A percentile compares a stretch with the other conserved stretches of the same genome.
These are phyloP conservation scores for Sabellastarte sp. DNA, from an alignment of 2,888 invertebrate genomes.

Conservation along the genomic window DNA sequence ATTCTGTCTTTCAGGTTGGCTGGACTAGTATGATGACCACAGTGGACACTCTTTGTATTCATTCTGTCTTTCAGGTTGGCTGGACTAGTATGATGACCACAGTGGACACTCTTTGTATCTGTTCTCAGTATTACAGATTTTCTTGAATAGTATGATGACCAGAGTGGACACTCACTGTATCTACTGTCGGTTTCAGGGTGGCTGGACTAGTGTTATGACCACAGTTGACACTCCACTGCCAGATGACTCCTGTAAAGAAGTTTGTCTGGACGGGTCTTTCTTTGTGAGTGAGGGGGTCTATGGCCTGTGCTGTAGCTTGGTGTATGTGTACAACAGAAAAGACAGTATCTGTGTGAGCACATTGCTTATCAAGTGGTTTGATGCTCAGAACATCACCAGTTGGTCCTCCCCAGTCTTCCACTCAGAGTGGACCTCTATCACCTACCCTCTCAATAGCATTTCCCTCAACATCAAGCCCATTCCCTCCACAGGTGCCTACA, in stretches of 20 bases:
- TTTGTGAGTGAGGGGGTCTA: background rate
- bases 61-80: too few species aligned
- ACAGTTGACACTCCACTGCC: conserved; percentile 39
- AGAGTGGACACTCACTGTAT: conserved; percentile 30
- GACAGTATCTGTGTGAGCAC: conserved; percentile 39
- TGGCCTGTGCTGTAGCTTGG: conserved; percentile 44
- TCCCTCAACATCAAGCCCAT: conserved; percentile 37
- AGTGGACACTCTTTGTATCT: too few species aligned
- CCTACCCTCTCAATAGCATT: conserved; percentile 11
- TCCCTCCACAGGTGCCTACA: conserved; percentile 39
- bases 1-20: too few species aligned
- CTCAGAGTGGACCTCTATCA: conserved; percentile 21
- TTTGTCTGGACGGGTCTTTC: background rate
- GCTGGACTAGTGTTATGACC: conserved; percentile 41
- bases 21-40: too few species aligned
- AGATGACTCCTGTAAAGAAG: background rate
- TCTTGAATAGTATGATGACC: too few species aligned
- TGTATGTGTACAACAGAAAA: conserved; percentile 38
- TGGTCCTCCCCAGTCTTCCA: conserved; percentile 13
- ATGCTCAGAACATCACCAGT: conserved; percentile 20
- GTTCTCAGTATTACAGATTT: too few species aligned
- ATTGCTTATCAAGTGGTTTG: conserved; percentile 40
- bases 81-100: too few species aligned
- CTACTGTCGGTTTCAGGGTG: conserved; percentile 39
- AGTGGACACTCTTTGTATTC: too few species aligned